These are phyloP conservation scores for Pomatostomus ruficeps DNA, from an alignment of 2,113 vertebrate species.

Conservation along the genomic window DNA sequence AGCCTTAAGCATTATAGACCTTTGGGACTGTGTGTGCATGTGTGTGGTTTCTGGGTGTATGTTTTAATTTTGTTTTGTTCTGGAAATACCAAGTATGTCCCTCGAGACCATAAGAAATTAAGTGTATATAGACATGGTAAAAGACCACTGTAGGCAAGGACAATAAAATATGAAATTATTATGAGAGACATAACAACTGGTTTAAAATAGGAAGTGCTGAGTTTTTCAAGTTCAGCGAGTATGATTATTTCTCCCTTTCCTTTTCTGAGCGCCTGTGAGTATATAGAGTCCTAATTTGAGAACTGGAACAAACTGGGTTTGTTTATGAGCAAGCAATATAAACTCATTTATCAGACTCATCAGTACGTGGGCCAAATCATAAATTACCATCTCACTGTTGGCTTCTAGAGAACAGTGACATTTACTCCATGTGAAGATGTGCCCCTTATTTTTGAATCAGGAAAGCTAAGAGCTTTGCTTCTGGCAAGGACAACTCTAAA, in stretches of 20 bases:
- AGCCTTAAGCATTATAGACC: not conserved
- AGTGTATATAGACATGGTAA: not conserved
- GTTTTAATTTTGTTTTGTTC: slow-evolving; percentile 39
- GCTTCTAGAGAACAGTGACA: not conserved
- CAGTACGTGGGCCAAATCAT: slow-evolving; percentile 1
- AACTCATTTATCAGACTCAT: slow-evolving; percentile 24
- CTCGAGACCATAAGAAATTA: slow-evolving; percentile 6
- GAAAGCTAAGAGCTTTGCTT: slow-evolving; percentile 47
- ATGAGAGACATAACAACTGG: not conserved
- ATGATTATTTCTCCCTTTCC: slow-evolving; percentile 20
- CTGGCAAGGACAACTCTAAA: slow-evolving; percentile 30
- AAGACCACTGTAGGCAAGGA: not conserved
- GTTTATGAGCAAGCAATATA: slow-evolving; percentile 13
- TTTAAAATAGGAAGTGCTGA: slow-evolving; percentile 42
- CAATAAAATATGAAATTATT: slow-evolving; percentile 40
- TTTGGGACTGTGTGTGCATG: not conserved
- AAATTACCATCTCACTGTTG: not conserved
- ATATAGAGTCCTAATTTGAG: slow-evolving; percentile 10
- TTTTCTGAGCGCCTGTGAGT: not conserved
- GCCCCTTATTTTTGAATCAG: slow-evolving; percentile 16
- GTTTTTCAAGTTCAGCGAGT: not conserved
- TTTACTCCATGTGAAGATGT: not conserved
- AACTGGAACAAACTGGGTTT: not conserved
- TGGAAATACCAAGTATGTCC: slow-evolving; percentile 10
- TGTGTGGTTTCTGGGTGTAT: slow-evolving; percentile 28